phyloP scores from a whole-genome alignment of 2,888 invertebrate genomes.

The Halocaridina rubra region DNA sequence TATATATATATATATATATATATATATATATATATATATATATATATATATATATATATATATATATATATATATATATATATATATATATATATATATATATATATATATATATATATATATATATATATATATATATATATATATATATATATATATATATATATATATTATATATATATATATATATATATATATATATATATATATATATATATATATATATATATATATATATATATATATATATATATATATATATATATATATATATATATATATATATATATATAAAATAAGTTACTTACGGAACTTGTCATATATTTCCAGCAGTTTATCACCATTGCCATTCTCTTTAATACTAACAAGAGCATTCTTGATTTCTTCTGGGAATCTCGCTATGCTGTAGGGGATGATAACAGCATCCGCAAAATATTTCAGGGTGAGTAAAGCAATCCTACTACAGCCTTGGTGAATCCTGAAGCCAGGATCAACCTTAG shows the following conservation, averaged over 20 bases:
- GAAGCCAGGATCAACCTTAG: conserved; percentile 68
- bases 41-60: background rate
- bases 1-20: background rate
- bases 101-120: background rate
- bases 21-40: background rate
- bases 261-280: background rate
- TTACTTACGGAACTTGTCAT: conserved; percentile 37
- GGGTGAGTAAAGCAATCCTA: conserved; percentile 39
- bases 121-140: background rate
- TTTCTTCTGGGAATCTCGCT: conserved; percentile 29
- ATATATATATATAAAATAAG: background rate
- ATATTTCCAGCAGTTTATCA: conserved; percentile 12
- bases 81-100: background rate
- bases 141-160: background rate
- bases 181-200: conserved; percentile 14
- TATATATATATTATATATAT: conserved; percentile 7
- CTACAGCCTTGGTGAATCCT: conserved; percentile 65
- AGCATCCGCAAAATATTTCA: conserved; percentile 57
- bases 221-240: background rate
- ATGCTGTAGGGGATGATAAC: conserved; percentile 58
- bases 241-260: background rate
- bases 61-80: background rate
- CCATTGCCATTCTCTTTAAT: background rate
- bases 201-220: conserved; percentile 14
- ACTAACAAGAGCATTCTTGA: conserved; percentile 26